Percentiles rank a stretch among this genome's conserved stretches.
These are phyloP conservation scores for Halictus rubicundus DNA, from an alignment of 1,140 invertebrate species.

Conservation along the genomic window DNA sequence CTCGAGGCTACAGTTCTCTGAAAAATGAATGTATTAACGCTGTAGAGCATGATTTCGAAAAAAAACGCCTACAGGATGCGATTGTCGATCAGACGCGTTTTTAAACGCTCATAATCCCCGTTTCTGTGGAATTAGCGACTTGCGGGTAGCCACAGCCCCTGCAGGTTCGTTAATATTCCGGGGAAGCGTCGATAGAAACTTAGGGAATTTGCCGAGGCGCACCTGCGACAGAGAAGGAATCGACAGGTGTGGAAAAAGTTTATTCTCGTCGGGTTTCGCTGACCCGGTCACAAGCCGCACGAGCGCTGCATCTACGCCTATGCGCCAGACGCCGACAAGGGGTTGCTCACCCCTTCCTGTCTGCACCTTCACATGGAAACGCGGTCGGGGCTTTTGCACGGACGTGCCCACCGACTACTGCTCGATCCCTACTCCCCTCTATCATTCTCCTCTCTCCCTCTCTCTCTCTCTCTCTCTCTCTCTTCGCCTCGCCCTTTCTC, in stretches of 20 bases:
- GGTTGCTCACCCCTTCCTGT: constrained; percentile 77
- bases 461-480: constrained; percentile 25
- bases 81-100: no score
- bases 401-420: constrained; percentile 44
- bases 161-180: constrained; percentile 14
- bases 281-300: constrained; percentile 70
- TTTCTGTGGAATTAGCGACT: no score
- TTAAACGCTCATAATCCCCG: no score
- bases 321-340: constrained; percentile 73
- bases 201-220: constrained; percentile 13
- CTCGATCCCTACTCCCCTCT: constrained; percentile 32
- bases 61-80: no score
- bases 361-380: constrained; percentile 74
- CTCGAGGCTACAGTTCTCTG: no score
- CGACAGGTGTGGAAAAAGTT: constrained; percentile 68
- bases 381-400: constrained; percentile 67
- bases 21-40: no score
- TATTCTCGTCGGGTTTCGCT: constrained; percentile 60
- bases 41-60: no score
- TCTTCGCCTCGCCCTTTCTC: neutral
- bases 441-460: constrained; percentile 24
- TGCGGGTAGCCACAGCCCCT: no score
- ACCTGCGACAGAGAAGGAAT: constrained; percentile 48
- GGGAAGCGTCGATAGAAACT: neutral
- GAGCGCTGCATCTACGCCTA: constrained; percentile 69